Conservation (phyloP, 2,797 vertebrate genomes). For the Scomberomorus guttatus region DNA sequence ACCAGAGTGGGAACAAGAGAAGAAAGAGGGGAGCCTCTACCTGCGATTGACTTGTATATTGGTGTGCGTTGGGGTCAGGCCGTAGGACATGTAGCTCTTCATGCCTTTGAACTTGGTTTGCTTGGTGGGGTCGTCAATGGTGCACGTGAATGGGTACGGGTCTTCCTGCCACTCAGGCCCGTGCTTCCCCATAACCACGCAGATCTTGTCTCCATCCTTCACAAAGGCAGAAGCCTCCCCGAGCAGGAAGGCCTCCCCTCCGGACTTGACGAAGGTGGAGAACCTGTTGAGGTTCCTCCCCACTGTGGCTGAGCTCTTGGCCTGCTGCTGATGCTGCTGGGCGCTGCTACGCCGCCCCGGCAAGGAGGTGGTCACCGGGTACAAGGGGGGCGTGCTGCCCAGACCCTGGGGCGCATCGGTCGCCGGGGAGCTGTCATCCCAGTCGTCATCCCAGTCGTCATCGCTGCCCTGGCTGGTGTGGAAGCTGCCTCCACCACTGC, state of each 20-base stretch:
- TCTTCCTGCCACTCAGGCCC: constrained; percentile 97
- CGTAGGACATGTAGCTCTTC: constrained; percentile 99
- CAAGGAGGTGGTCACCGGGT: constrained; percentile 79
- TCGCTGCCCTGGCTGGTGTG: constrained; percentile 90
- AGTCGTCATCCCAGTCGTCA: constrained; percentile 92
- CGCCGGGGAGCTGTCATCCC: constrained; percentile 89
- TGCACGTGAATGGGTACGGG: constrained; percentile 92
- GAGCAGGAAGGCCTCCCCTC: constrained; percentile 95
- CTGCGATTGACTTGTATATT: constrained; percentile 93
- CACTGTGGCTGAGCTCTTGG: constrained; percentile 92
- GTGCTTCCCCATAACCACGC: constrained; percentile 89
- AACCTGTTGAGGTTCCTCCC: constrained; percentile 96
- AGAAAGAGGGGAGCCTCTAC: constrained; percentile 74
- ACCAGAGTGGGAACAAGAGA: constrained; percentile 28
- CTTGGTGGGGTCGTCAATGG: constrained; percentile 96
- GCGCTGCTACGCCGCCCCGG: constrained; percentile 78
- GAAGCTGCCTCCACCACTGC: constrained; percentile 76
- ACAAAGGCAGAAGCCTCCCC: constrained; percentile 93
- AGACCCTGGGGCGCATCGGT: constrained; percentile 81
- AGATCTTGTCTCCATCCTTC: constrained; percentile 92
- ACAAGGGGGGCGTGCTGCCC: constrained; percentile 63
- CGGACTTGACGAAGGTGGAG: constrained; percentile 96
- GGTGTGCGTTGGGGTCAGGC: constrained; percentile 93
- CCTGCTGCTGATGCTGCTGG: constrained; percentile 81
- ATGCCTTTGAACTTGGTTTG: constrained; percentile 99